Evolutionary conservation across 2,113 vertebrate genomes (phyloP), one percentile per base, ranked within the genome.

Genomic region (Telmatochromis brichardi): DNA sequence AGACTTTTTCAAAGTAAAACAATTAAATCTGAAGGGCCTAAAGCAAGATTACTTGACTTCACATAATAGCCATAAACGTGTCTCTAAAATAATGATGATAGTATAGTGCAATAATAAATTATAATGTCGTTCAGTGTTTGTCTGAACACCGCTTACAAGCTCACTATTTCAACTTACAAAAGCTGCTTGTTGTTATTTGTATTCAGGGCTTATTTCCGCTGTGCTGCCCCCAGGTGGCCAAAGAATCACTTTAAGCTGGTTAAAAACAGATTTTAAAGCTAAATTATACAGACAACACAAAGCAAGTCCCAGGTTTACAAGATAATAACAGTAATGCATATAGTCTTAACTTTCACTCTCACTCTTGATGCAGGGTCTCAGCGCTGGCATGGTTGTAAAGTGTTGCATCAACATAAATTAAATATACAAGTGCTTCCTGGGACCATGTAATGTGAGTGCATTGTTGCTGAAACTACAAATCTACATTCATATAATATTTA

Each of bases 401-500:
- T 47, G 60, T 84, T 47, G 55, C 3, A 63, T 80, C 5, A 84
- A 80, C 47, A 65, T 76, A 84, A 87, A 90, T 85, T 55, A 79
- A 80, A 88, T 73, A 57, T 54, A 58, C 40, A 88, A 82, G 23
- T 50, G 55, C 79, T 83, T 82, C 83, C 47, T 19, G 11, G 63
- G 42, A 5, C 82, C 6, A 0, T 90, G 71, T 85, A 51, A 58
- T 83, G 21, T 23, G 76, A 55, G 73, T 54, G 63, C 55, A 68
- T 73, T 89, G 87, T 86, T 89, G 63, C 82, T 81, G 42, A 84
- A 90, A 85, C n/a, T 23, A 80, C 79, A 84, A 15, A 76, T 85
- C 76, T 92, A 42, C 28, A 89, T 84, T 73, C 60, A 88, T 84
- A 73, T 58, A 78, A 80, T 88, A 92, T 91, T 90, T 86, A 92